Conservation (phyloP, 2,113 vertebrate species). For the Ciconia maguari region DNA sequence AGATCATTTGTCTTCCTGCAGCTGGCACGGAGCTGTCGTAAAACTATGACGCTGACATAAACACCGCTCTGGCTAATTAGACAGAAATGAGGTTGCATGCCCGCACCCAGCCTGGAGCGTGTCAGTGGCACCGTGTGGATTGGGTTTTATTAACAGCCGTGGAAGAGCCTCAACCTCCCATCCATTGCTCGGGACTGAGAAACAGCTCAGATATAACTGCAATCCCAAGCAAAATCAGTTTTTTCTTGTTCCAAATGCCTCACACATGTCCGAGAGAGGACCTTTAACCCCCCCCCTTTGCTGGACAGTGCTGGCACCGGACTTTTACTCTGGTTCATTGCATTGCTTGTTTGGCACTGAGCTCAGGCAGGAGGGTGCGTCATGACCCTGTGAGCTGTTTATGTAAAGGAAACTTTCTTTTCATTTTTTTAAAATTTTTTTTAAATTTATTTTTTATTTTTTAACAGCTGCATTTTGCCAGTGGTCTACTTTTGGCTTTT, state of each 20-base stretch:
- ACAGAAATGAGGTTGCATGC: not conserved
- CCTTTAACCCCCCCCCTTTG: not conserved
- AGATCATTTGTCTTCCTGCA: constrained; percentile 17
- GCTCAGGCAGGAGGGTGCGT: not conserved
- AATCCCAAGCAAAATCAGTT: not conserved
- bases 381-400: not conserved
- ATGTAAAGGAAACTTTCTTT: not conserved
- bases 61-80: not conserved
- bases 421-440: not conserved
- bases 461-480: not conserved
- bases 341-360: not conserved
- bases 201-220: not conserved
- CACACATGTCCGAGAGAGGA: fast-evolving
- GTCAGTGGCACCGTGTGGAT: fast-evolving
- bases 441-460: too few species aligned
- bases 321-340: not conserved
- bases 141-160: not conserved
- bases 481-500: not conserved
- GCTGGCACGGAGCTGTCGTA: not conserved
- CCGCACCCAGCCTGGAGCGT: not conserved
- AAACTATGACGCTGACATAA: not conserved
- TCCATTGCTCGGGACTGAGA: not conserved
- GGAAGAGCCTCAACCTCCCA: not conserved
- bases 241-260: not conserved
- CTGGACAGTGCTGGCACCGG: not conserved